Percentiles rank a stretch among this genome's conserved stretches.
phyloP scores from a whole-genome alignment of 2,888 invertebrate species.

The Leptopilina myrica region DNA sequence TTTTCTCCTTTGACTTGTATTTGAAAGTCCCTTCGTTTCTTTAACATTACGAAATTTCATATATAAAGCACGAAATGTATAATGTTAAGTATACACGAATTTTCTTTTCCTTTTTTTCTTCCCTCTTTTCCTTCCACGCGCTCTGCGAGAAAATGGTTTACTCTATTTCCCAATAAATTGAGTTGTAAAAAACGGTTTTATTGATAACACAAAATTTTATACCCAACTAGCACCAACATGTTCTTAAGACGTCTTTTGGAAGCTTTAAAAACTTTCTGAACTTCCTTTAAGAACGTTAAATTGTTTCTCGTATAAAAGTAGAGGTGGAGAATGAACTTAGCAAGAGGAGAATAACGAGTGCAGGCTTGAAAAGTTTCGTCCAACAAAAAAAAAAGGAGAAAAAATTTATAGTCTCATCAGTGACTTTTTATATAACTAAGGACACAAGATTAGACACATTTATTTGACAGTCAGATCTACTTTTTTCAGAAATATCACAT shows the following conservation, averaged over 20 bases:
- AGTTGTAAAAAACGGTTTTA: slow-evolving; percentile 18
- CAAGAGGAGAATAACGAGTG: not conserved
- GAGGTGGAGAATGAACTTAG: slow-evolving; percentile 12
- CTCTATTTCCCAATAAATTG: not conserved
- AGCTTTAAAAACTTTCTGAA: slow-evolving; percentile 20
- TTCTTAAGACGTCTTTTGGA: slow-evolving; percentile 17
- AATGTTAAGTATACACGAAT: slow-evolving; percentile 8
- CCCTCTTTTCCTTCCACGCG: slow-evolving; percentile 4
- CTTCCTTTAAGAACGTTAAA: slow-evolving; percentile 24
- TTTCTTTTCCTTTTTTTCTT: too few relatives aligned
- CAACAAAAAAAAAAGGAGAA: not conserved
- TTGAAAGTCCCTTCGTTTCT: not conserved
- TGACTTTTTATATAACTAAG: slow-evolving; percentile 22
- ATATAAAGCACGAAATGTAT: not conserved
- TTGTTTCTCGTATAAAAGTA: slow-evolving; percentile 24
- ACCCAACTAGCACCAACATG: slow-evolving; percentile 17
- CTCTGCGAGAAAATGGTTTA: not conserved
- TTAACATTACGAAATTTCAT: not conserved
- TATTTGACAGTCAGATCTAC: slow-evolving; percentile 6
- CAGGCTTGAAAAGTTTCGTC: slow-evolving; percentile 12
- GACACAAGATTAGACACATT: slow-evolving; percentile 8
- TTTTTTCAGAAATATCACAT: not conserved
- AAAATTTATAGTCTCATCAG: slow-evolving; percentile 29
- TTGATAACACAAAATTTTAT: slow-evolving; percentile 27
- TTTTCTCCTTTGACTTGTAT: not conserved